phyloP scores from a whole-genome alignment of 1,140 invertebrate genomes.

The Bombus confusus region DNA sequence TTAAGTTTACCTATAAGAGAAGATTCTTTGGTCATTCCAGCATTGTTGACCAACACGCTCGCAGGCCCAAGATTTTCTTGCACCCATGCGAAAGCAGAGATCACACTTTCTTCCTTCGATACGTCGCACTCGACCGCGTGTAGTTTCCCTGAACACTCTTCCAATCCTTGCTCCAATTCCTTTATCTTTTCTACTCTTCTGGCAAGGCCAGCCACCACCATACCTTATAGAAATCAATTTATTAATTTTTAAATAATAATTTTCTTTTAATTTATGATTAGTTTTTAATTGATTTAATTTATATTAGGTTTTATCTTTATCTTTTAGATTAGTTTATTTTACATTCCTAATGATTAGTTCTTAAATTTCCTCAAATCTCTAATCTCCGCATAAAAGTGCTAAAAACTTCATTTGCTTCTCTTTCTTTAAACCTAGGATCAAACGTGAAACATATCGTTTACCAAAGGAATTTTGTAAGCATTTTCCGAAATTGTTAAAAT shows the following conservation, averaged over 20 bases:
- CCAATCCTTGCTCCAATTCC: conserved; percentile 61
- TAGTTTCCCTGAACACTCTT: conserved; percentile 70
- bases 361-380: background rate
- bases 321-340: background rate
- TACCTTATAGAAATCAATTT: conserved; percentile 72
- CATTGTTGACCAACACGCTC: conserved; percentile 88
- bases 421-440: background rate
- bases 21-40: conserved; percentile 81
- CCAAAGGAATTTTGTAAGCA: background rate
- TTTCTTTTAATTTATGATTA: background rate
- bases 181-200: conserved; percentile 82
- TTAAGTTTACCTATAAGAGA: conserved; percentile 68
- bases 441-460: background rate
- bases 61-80: conserved; percentile 84
- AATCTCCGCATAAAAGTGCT: background rate
- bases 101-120: conserved; percentile 85
- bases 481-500: background rate
- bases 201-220: conserved; percentile 85
- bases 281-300: too few relatives aligned
- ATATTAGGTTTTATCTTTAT: too few relatives aligned
- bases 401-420: background rate
- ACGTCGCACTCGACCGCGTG: conserved; percentile 84
- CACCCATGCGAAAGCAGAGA: conserved; percentile 85
- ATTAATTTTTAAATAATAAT: background rate
- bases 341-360: background rate